These are phyloP conservation scores for Sepioteuthis lessoniana DNA, from an alignment of 2,888 invertebrate genomes.

Conservation along the genomic window DNA sequence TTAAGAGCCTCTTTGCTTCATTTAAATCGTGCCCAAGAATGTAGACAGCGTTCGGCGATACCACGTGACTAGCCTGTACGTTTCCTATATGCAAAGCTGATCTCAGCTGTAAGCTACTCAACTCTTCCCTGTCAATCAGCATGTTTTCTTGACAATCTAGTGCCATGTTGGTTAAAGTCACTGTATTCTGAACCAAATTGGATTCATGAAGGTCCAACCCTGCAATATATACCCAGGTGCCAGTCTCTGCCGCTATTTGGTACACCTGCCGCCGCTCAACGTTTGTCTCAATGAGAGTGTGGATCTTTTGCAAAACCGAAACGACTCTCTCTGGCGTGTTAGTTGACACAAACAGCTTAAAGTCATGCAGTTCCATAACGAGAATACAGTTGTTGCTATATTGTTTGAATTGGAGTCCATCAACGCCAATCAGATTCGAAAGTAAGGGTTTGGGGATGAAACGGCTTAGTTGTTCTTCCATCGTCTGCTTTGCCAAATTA, in stretches of 20 bases:
- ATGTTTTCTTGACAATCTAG: background rate
- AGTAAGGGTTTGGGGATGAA: constrained; percentile 66
- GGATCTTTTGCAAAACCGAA: background rate
- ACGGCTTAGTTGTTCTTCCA: constrained; percentile 63
- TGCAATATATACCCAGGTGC: background rate
- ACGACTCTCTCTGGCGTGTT: background rate
- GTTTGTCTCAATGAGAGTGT: background rate
- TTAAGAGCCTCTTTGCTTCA: background rate
- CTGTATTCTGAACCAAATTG: background rate
- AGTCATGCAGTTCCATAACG: background rate
- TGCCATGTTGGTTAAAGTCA: background rate
- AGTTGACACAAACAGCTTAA: background rate
- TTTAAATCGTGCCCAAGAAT: background rate
- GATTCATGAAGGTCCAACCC: background rate
- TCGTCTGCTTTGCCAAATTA: constrained; percentile 57
- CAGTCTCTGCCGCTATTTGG: constrained; percentile 1
- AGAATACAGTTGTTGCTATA: constrained; percentile 51
- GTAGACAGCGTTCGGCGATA: constrained; percentile 14
- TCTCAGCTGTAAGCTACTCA: constrained; percentile 56
- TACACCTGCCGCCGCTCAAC: background rate
- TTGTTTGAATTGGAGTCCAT: constrained; percentile 57
- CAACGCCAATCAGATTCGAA: constrained; percentile 56
- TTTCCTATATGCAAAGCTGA: constrained; percentile 52
- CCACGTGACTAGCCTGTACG: background rate
- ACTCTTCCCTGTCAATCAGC: background rate